Evolutionary conservation across 2,797 vertebrate species (phyloP), one percentile per base, ranked within the genome.

Genomic region (Synanceia verrucosa): DNA sequence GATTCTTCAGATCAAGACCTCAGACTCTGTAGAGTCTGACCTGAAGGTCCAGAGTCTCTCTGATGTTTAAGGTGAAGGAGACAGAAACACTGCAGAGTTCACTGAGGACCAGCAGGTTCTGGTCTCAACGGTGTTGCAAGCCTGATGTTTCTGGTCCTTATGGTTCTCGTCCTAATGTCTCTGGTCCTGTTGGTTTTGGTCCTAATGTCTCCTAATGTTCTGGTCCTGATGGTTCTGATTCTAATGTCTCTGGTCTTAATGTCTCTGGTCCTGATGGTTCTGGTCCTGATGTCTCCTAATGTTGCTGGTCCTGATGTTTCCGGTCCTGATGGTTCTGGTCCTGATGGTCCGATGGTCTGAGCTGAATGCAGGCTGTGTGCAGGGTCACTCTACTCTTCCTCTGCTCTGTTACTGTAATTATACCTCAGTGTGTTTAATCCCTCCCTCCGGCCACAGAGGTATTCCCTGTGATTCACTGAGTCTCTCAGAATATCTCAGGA

Each of bases 321-420:
- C 64, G 57, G 36, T 78, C 78, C 78, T 69, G 46, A 6, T 58
- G 16, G 36, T 34, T 48, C 61, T 58, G 58, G 44, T 76, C 73
- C 76, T 86, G 80, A 50, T 82, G 72, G 78, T 61, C 70, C 70
- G 55, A 65, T 59, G 77, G 56, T 79, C 66, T 66, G 80, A 86
- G 85, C 88, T 89, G 86, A 90, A 86, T 87, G 87, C 87, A 75
- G 74, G 81, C 43, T 89, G 89, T 88, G 87, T 89, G 87, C 75
- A 91, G 92, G 93, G 93, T 93, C 93, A 94, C 5, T 83, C 73
- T 81, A 56, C 78, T 85, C 66, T 84, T 70, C 68, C 63, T 84
- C 72, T 61, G 62, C 78, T 83, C 86, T 82, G 76, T 90, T 85
- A 82, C 90, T 90, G 90, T 91, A 94, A 93, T 94, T 94, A 94